A percentile compares a stretch with the other conserved stretches of the same genome.
phyloP scores from a whole-genome alignment of 2,113 vertebrate species.

The Pantherophis guttatus region DNA sequence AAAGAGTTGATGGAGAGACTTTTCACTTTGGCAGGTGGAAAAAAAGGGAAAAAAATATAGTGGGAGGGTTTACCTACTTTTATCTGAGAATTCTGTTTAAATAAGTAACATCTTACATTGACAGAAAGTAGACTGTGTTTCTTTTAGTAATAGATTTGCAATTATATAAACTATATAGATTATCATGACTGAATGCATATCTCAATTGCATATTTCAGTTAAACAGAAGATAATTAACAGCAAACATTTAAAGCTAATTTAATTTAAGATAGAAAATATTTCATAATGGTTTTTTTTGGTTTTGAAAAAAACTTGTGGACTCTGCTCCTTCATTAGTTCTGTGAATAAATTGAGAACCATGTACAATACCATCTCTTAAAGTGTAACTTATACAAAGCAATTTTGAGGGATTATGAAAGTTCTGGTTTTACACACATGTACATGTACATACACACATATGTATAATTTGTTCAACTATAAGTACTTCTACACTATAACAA shows the following conservation, averaged over 20 bases:
- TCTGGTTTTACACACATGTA: not conserved
- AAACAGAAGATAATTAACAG: not conserved
- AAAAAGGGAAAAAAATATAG: not conserved
- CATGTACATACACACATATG: not conserved
- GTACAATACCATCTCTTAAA: not conserved
- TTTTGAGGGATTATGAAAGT: not conserved
- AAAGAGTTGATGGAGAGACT: conserved; percentile 43
- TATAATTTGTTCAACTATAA: not conserved
- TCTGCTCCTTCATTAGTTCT: not conserved
- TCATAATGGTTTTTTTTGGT: not conserved
- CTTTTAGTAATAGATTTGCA: not conserved
- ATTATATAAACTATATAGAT: not conserved
- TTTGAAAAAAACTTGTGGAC: not conserved
- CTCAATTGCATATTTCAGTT: not conserved
- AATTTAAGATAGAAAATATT: not conserved
- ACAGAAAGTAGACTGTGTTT: accelerated
- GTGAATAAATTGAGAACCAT: not conserved
- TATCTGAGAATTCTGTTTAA: not conserved
- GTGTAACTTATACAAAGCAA: not conserved
- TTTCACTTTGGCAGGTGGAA: conserved; percentile 31
- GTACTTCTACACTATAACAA: not conserved
- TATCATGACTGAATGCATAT: not conserved
- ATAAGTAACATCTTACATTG: not conserved
- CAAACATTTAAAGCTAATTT: not conserved
- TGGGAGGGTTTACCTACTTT: not conserved